phyloP scores from a whole-genome alignment of 2,888 invertebrate genomes.

The Trisateles emortualis region DNA sequence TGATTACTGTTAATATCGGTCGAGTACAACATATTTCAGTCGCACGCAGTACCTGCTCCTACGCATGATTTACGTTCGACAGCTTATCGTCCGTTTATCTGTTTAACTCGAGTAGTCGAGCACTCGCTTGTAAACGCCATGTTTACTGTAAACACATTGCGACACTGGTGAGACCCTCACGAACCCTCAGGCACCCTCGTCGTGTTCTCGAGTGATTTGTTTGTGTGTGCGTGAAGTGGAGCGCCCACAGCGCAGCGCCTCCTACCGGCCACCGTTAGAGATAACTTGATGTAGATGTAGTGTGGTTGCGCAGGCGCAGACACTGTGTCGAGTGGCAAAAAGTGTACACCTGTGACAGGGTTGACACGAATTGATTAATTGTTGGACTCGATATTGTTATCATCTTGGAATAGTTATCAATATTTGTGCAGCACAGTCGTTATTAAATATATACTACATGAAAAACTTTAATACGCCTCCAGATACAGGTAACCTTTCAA shows the following conservation, averaged over 20 bases:
- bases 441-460: no score
- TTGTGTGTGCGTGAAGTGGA: constrained; percentile 32
- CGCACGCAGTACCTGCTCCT: not conserved
- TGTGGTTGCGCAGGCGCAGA: constrained; percentile 25
- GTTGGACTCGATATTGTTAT: no score
- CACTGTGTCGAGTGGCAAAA: constrained; percentile 21
- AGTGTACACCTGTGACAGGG: constrained; percentile 23
- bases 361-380: constrained; percentile 9
- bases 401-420: no score
- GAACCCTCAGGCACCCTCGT: constrained; percentile 14
- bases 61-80: constrained; percentile 9
- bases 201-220: constrained; percentile 39
- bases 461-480: no score
- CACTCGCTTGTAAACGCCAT: constrained; percentile 7
- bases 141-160: constrained; percentile 43
- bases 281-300: constrained; percentile 19
- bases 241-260: constrained; percentile 38
- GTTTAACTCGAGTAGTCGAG: constrained; percentile 9
- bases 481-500: no score
- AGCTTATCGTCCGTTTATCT: constrained; percentile 13
- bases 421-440: no score
- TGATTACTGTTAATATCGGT: not conserved
- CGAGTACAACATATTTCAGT: not conserved
- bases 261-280: constrained; percentile 29
- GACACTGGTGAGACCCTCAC: constrained; percentile 14